These are phyloP conservation scores for Sigmodon hispidus DNA, from an alignment of 2,113 vertebrate genomes.

Conservation along the genomic window DNA sequence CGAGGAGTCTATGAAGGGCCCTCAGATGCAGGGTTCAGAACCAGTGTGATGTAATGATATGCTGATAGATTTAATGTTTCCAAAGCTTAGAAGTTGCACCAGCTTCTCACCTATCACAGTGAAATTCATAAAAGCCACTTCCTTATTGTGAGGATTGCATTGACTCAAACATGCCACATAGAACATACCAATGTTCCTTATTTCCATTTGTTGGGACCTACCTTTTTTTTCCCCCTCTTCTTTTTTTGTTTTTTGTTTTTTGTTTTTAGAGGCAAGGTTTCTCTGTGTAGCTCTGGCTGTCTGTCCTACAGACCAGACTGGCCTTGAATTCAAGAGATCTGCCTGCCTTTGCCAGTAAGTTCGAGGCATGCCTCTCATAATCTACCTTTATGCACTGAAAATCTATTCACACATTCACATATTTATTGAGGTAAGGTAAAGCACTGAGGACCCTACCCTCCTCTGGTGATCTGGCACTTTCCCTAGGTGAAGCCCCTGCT, in stretches of 20 bases:
- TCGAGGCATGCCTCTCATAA: not conserved
- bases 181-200: not conserved
- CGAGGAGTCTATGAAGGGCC: not conserved
- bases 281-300: not conserved
- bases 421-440: not conserved
- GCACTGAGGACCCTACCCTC: not conserved
- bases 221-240: not conserved
- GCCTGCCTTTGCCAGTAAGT: not conserved
- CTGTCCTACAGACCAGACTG: not conserved
- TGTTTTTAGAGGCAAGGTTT: not conserved
- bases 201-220: not conserved
- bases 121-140: not conserved
- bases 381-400: not conserved
- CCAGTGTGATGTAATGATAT: not conserved
- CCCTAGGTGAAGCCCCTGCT: not conserved
- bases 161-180: not conserved
- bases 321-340: not conserved
- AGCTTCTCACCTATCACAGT: not conserved
- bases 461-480: not conserved
- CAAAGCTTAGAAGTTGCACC: not conserved
- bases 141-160: not conserved
- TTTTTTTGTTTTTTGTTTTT: not conserved
- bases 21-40: not conserved
- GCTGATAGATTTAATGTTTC: not conserved
- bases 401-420: too few relatives aligned